A percentile compares a stretch with the other conserved stretches of the same genome.
Evolutionary conservation across 2,797 vertebrate species (phyloP).

Genomic region (Hipposideros larvatus): DNA sequence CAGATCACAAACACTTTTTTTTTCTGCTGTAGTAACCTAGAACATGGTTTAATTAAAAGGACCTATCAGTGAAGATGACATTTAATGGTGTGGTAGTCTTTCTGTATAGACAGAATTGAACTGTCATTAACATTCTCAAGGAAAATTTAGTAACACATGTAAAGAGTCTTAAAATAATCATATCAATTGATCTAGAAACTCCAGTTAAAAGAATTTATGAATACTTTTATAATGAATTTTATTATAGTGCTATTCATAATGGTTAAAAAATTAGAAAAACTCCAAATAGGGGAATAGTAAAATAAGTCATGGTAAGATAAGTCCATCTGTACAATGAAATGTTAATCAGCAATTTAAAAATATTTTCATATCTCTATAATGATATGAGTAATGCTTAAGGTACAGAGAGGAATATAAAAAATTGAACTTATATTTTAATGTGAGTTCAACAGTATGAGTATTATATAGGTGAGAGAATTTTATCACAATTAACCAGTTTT

Average conservation of each 20-base stretch:
- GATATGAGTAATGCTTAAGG: background rate
- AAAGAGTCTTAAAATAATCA: background rate
- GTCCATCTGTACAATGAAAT: background rate
- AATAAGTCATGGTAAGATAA: background rate
- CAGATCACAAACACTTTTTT: background rate
- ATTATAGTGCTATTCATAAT: background rate
- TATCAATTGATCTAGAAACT: background rate
- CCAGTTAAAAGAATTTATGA: background rate
- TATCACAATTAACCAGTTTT: background rate
- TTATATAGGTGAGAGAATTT: background rate
- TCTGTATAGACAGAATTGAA: background rate
- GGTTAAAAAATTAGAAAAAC: background rate
- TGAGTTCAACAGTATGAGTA: background rate
- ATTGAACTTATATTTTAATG: background rate
- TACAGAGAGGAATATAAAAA: background rate
- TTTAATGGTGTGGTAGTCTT: background rate
- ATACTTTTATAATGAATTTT: background rate
- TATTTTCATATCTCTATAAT: background rate
- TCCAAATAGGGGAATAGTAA: background rate
- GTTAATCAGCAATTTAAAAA: conserved; percentile 10
- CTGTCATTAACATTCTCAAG: conserved; percentile 14
- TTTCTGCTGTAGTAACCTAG: background rate
- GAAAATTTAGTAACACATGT: background rate
- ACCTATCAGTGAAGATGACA: background rate
- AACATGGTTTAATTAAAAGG: background rate